Percentiles rank a stretch among this genome's conserved stretches.
These are phyloP conservation scores for Gastrophysa polygoni DNA, from an alignment of 2,888 invertebrate species.

Conservation along the genomic window DNA sequence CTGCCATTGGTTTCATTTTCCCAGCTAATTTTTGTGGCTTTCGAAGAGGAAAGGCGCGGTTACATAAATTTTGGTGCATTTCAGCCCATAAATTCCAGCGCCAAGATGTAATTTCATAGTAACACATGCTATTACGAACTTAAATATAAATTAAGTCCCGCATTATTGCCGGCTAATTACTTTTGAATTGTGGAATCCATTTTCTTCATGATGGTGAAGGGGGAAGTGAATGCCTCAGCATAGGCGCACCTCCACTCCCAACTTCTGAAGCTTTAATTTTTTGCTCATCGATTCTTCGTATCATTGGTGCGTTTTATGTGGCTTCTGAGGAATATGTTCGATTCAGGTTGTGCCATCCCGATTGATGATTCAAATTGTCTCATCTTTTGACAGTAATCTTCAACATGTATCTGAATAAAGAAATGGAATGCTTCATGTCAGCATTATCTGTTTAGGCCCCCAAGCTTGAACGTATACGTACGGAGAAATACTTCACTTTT, in stretches of 20 bases:
- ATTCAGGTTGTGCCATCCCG: too few species aligned
- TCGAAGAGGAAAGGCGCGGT: constrained; percentile 2
- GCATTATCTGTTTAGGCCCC: too few species aligned
- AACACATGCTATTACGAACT: constrained; percentile 17
- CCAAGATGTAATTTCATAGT: constrained; percentile 17
- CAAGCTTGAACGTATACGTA: too few species aligned
- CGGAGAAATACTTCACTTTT: too few species aligned
- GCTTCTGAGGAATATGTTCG: too few species aligned
- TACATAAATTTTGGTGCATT: constrained; percentile 10
- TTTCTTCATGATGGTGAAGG: neutral
- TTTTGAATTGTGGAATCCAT: constrained; percentile 7
- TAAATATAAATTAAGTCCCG: constrained; percentile 17
- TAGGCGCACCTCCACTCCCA: neutral
- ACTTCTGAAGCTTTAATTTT: neutral
- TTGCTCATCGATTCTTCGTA: too few species aligned
- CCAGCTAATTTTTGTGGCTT: constrained; percentile 13
- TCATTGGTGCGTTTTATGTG: too few species aligned
- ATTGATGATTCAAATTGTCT: too few species aligned
- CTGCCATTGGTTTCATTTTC: neutral
- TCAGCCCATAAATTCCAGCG: constrained; percentile 4
- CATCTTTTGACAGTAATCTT: too few species aligned
- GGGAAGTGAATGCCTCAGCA: neutral
- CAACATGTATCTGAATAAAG: too few species aligned
- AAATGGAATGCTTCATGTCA: too few species aligned
- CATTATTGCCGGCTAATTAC: constrained; percentile 17